Base-by-base conservation (phyloP, 2,113 vertebrate species). In the Sorex fumeus region DNA sequence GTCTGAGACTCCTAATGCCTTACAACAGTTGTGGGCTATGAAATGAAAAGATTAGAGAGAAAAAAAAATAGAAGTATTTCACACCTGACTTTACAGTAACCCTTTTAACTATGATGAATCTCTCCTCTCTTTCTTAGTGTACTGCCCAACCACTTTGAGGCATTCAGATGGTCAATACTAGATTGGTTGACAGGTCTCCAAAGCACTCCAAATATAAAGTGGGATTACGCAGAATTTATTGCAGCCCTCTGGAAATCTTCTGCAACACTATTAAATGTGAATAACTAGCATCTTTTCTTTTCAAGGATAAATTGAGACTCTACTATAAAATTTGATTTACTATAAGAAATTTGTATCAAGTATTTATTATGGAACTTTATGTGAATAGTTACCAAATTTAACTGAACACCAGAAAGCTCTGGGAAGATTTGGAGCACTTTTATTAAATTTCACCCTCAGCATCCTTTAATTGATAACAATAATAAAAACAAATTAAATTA, bases 241-340 rank as follows among this genome's bases (percentile, higher is more conserved):
- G 5, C 40, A 78, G 36, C 3, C 9, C 19, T 77, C 27, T 79
- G 8, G 1, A 86, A 80, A 67, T 2, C 9, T 25, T 34, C n/a
- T n/a, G 6, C 15, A 80, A 57, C 23, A 75, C 3, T 23, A 27
- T 47, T 53, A 40, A 40, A 9, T 57, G 0, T 64, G 4, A 53
- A 45, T n/a, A 30, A 78, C 1, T 43, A 86, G 80, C 8, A 45
- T 16, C 5, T 88, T 25, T 21, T 71, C 2, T 40, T 62, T 75
- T 71, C 9, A 47, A 62, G 10, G 1, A 16, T 34, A 70, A 77
- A 25, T 13, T 82, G 30, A 32, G 6, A 40, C 40, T 27, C 70
- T 88, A 50, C n/a, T 60, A 36, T 82, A 82, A 82, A 93, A 34
- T 69, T 27, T 34, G 8, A 13, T 87, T 90, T 74, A 7, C 8